phyloP scores from a whole-genome alignment of 2,113 vertebrate genomes.

The Oreochromis spilurus region DNA sequence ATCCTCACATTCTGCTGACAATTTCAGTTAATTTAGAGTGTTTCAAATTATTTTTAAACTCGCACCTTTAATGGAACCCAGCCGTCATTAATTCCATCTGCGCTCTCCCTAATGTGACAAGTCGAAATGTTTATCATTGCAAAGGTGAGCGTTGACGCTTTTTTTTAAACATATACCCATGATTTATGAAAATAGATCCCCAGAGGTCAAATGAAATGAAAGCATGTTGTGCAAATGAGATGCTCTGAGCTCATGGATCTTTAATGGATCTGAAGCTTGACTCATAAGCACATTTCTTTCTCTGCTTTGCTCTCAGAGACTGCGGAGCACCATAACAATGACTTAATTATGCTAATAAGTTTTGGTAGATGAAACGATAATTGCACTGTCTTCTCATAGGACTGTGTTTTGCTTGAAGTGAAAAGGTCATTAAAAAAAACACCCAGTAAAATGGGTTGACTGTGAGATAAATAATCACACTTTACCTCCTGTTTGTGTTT shows the following conservation, averaged over 20 bases:
- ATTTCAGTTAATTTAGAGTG: background rate
- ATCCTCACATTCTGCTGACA: background rate
- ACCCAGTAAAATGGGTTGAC: background rate
- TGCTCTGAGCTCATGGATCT: background rate
- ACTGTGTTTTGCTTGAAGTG: background rate
- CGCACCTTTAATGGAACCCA: background rate
- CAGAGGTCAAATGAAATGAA: background rate
- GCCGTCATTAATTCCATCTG: background rate
- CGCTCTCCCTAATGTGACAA: background rate
- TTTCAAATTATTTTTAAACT: background rate
- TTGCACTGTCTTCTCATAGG: background rate
- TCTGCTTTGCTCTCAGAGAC: background rate
- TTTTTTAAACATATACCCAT: background rate
- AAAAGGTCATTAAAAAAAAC: conserved; percentile 1
- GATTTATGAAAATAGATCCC: background rate
- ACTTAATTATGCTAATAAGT: conserved; percentile 8
- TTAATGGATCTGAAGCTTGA: background rate
- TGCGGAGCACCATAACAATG: background rate
- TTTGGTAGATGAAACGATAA: conserved; percentile 14
- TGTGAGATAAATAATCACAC: background rate
- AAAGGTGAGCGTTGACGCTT: background rate
- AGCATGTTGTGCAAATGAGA: background rate
- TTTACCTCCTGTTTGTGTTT: background rate
- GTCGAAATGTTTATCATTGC: background rate
- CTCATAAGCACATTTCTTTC: background rate